Conservation (phyloP, 2,797 vertebrate species). For the Percopsis omiscomaycus region DNA sequence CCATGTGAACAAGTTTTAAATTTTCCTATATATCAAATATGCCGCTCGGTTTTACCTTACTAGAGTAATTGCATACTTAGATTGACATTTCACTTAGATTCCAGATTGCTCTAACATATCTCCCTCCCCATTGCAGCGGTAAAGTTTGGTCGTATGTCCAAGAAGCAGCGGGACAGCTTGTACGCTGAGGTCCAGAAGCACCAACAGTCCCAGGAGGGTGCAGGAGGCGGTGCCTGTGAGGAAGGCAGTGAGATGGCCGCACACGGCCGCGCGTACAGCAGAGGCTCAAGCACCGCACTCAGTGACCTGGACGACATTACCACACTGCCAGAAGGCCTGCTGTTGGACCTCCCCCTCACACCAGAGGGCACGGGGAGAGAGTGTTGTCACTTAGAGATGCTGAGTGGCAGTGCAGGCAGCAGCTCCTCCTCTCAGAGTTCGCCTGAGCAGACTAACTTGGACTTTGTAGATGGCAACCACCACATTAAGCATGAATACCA, state of each 20-base stretch:
- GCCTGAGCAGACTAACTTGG: conserved; percentile 82
- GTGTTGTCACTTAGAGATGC: conserved; percentile 84
- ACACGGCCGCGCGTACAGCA: conserved; percentile 78
- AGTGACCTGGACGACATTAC: conserved; percentile 87
- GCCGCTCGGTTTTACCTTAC: too few relatives aligned
- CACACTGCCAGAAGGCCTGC: conserved; percentile 81
- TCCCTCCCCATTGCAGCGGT: conserved; percentile 78
- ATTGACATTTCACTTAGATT: too few relatives aligned
- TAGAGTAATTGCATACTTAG: too few relatives aligned
- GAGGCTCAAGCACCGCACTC: conserved; percentile 80
- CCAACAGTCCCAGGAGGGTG: conserved; percentile 84
- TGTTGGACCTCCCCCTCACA: conserved; percentile 88
- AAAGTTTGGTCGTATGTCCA: conserved; percentile 93
- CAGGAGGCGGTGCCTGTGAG: conserved; percentile 30
- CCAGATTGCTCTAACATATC: neutral
- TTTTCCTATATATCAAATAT: too few relatives aligned
- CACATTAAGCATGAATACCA: conserved; percentile 87
- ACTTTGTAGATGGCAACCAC: conserved; percentile 75
- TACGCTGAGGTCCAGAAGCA: conserved; percentile 93
- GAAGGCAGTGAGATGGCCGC: conserved; percentile 55
- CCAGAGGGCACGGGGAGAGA: conserved; percentile 78
- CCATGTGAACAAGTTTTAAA: too few relatives aligned
- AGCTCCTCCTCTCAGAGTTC: conserved; percentile 84
- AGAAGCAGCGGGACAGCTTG: conserved; percentile 91
- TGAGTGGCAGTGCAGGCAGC: conserved; percentile 75